Evolutionary conservation across 1,140 invertebrate genomes (phyloP).

Genomic region (Sipha flava): DNA sequence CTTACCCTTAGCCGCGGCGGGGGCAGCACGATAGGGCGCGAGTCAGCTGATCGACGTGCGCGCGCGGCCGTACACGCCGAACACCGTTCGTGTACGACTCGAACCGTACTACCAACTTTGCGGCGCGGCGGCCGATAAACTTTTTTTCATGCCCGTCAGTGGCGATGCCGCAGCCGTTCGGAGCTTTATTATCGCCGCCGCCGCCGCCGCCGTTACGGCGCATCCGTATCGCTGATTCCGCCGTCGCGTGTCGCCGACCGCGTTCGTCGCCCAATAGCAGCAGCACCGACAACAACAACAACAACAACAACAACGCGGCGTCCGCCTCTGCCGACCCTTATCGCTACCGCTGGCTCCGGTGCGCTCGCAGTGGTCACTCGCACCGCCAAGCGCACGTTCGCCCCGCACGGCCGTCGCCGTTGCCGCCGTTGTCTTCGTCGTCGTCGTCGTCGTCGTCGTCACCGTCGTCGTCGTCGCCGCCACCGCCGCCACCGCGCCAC

Average conservation of each 20-base stretch:
- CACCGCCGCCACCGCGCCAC: not conserved
- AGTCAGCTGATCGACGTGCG: not conserved
- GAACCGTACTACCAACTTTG: conserved; percentile 12
- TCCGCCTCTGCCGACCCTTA: not conserved
- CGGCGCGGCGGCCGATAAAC: not conserved
- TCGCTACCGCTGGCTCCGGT: not conserved
- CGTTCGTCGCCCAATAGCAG: not conserved
- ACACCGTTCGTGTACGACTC: not conserved
- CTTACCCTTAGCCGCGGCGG: too few species aligned
- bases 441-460: not conserved
- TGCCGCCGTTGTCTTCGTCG: not conserved
- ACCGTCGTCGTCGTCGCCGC: not conserved
- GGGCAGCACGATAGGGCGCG: not conserved
- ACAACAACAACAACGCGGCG: not conserved
- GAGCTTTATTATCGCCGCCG: not conserved
- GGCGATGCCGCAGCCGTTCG: conserved; percentile 23
- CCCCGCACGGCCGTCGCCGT: not conserved
- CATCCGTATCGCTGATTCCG: not conserved
- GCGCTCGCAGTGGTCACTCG: conserved; percentile 10
- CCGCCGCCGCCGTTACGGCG: conserved; percentile 3
- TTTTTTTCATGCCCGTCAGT: conserved; percentile 20
- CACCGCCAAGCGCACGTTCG: conserved; percentile 15
- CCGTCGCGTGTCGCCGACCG: not conserved
- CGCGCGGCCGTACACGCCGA: not conserved
- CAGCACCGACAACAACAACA: not conserved